A percentile compares a stretch with the other conserved stretches of the same genome.
phyloP scores from a whole-genome alignment of 2,113 vertebrate genomes.

The Pleuronectes platessa region DNA sequence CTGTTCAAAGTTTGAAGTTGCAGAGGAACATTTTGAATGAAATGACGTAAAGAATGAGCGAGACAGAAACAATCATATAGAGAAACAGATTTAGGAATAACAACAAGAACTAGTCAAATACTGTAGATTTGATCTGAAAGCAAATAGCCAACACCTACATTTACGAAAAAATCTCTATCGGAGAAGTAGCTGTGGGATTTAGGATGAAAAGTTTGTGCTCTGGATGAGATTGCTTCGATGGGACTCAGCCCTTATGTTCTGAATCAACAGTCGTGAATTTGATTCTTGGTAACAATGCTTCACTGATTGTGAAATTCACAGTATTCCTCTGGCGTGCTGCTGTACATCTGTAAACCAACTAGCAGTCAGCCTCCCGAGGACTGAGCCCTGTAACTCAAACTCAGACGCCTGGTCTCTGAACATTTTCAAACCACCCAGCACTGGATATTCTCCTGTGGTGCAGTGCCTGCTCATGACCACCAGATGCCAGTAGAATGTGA shows the following conservation, averaged over 20 bases:
- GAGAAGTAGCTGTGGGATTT: background rate
- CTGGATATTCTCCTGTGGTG: slow-evolving; percentile 27
- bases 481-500: slow-evolving; percentile 70
- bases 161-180: background rate
- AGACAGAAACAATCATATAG: slow-evolving; percentile 11
- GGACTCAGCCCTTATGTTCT: slow-evolving; percentile 27
- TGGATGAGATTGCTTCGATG: background rate
- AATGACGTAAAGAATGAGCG: background rate
- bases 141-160: background rate
- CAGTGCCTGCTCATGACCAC: slow-evolving; percentile 59
- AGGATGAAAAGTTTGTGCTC: no score
- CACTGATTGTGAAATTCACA: slow-evolving; percentile 22
- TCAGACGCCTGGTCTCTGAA: slow-evolving; percentile 18
- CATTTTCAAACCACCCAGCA: background rate
- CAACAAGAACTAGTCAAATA: background rate
- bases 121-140: background rate
- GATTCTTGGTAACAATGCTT: slow-evolving; percentile 32
- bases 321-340: slow-evolving; percentile 26
- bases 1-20: slow-evolving; percentile 20
- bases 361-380: slow-evolving; percentile 20
- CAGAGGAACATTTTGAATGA: slow-evolving; percentile 3
- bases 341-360: slow-evolving; percentile 18
- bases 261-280: slow-evolving; percentile 34
- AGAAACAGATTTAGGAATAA: background rate
- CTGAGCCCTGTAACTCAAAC: slow-evolving; percentile 1